These are phyloP conservation scores for Drosophila parthenogenetica DNA, from an alignment of 2,888 invertebrate genomes.

Conservation along the genomic window DNA sequence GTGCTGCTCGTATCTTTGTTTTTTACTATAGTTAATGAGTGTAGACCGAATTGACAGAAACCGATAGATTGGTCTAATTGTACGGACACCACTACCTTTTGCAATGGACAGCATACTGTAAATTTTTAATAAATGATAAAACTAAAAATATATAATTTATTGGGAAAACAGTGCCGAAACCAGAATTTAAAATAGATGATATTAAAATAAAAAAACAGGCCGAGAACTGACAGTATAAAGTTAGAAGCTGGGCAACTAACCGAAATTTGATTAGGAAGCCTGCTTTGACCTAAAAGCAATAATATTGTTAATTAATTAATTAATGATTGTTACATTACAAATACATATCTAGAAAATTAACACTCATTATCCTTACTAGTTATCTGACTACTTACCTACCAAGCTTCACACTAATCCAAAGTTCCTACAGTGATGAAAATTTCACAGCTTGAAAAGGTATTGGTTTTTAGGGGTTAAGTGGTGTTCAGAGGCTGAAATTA, in stretches of 20 bases:
- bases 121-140: background rate
- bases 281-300: background rate
- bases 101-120: slow-evolving; percentile 17
- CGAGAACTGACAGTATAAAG: background rate
- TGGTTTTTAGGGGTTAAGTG: too few relatives aligned
- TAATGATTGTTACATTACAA: too few relatives aligned
- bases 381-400: too few relatives aligned
- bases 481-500: too few relatives aligned
- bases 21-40: background rate
- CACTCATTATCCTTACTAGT: too few relatives aligned
- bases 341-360: too few relatives aligned
- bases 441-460: too few relatives aligned
- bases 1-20: background rate
- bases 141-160: background rate
- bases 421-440: too few relatives aligned
- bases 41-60: slow-evolving; percentile 5
- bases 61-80: slow-evolving; percentile 16
- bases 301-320: too few relatives aligned
- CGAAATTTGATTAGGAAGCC: background rate
- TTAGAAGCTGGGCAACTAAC: background rate
- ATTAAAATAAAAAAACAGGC: background rate
- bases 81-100: background rate
- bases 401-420: too few relatives aligned
- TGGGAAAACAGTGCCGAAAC: background rate
- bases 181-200: background rate